Base-by-base conservation (phyloP, 2,797 vertebrate species). In the Sphaeramia orbicularis region DNA sequence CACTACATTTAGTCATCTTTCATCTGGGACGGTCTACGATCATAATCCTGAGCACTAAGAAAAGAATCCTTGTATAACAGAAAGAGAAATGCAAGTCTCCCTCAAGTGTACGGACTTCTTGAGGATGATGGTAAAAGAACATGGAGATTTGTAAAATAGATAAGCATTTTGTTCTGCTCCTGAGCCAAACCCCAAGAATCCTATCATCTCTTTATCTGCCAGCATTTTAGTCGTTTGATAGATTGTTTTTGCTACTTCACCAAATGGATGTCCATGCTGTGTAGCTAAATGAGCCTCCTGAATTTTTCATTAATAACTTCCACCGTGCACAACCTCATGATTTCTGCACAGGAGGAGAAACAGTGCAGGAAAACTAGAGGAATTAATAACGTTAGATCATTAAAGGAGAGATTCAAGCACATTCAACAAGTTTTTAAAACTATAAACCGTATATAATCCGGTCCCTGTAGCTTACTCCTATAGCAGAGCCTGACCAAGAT, bases 271-370 rank as follows among this genome's bases (percentile, higher is more conserved):
- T 19, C 36, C 68, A 36, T 16, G 44, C 78, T 69, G 68, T 10
- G 72, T 8, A 10, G 16, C 19, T 52, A 56, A 80, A 76, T 40
- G 41, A 56, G 64, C 44, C 45, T 59, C 32, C 63, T 57, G 64
- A 68, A 72, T 15, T 19, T 58, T 43, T 45, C 72, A 65, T 76
- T 72, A 53, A 64, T 42, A 54, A 59, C 41, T 16, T 55, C 30
- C 36, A 7, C 40, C 57, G 35, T 52, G 51, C 21, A 45, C 63
- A 10, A 63, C 42, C 37, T 54, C 0, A 18, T 52, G 0, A 53
- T 51, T 27, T 71, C 44, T 52, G 43, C 62, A 40, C 45, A 38
- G 30, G 63, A 40, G 44, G 53, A 30, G 37, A 43, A 43, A 11
- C 7, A 10, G 9, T 6, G 15, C 2, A 32, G 37, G 32, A 38